These are phyloP conservation scores for Betta splendens DNA, from an alignment of 2,797 vertebrate species.

Conservation along the genomic window DNA sequence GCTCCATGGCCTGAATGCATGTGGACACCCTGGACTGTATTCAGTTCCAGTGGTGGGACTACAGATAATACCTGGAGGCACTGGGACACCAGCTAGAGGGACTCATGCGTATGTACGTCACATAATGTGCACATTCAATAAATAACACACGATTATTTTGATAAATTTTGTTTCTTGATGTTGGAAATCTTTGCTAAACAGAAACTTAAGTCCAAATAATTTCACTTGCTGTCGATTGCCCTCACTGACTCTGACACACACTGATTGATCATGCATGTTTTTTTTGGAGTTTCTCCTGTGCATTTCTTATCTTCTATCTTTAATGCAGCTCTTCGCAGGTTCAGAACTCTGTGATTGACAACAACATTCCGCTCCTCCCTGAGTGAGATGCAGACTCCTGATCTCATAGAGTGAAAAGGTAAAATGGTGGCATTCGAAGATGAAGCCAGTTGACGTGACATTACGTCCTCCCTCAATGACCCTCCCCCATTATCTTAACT, in stretches of 20 bases:
- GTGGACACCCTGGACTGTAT: conserved; percentile 68
- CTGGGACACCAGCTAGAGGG: conserved; percentile 70
- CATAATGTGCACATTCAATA: neutral
- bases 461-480: conserved; percentile 21
- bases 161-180: too few relatives aligned
- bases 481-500: neutral
- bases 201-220: too few relatives aligned
- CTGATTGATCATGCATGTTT: conserved; percentile 49
- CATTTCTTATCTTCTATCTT: neutral
- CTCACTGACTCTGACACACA: conserved; percentile 71
- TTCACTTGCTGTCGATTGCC: too few relatives aligned
- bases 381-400: conserved; percentile 41
- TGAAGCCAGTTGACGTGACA: conserved; percentile 46
- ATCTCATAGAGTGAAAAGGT: neutral
- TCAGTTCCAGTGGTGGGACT: conserved; percentile 75
- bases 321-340: conserved; percentile 40
- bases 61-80: conserved; percentile 67
- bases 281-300: neutral
- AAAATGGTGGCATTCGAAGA: conserved; percentile 65
- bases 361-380: conserved; percentile 66
- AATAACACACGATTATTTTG: neutral
- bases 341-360: conserved; percentile 69
- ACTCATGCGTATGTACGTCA: conserved; percentile 52
- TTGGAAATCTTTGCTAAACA: too few relatives aligned
- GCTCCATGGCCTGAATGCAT: conserved; percentile 64